phyloP scores from a whole-genome alignment of 2,888 invertebrate species.

The Epirrita christyi region DNA sequence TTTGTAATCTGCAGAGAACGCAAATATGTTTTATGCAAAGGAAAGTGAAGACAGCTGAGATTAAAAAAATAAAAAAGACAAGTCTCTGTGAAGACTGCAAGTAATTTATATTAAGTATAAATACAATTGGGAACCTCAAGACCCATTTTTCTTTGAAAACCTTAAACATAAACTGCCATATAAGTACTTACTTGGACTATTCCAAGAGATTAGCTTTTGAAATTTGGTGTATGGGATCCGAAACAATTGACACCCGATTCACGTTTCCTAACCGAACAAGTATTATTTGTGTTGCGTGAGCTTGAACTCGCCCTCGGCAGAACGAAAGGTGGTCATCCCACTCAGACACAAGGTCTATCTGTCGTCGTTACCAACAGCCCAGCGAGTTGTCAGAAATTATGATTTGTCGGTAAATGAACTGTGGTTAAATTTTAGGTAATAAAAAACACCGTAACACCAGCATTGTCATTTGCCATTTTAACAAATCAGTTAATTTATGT shows the following conservation, averaged over 20 bases:
- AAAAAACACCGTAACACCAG: background rate
- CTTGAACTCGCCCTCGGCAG: conserved; percentile 9
- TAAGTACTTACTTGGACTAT: no score
- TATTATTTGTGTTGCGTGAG: conserved; percentile 14
- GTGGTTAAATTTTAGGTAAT: background rate
- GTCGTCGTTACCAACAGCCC: conserved; percentile 11
- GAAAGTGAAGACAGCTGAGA: no score
- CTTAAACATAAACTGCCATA: no score
- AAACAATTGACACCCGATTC: conserved; percentile 22
- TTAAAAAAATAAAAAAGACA: no score
- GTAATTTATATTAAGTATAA: no score
- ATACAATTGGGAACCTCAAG: no score
- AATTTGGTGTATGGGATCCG: conserved; percentile 9
- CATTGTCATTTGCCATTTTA: background rate
- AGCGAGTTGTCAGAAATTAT: no score
- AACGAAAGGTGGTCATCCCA: conserved; percentile 12
- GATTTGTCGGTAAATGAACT: background rate
- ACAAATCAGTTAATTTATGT: background rate
- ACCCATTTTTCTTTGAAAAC: no score
- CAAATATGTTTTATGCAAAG: no score
- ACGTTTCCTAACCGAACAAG: conserved; percentile 16
- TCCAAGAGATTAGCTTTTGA: no score
- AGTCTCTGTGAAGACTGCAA: no score
- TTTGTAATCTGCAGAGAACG: no score
- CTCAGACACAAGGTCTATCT: background rate